phyloP scores from a whole-genome alignment of 2,113 vertebrate species.

The Neoarius graeffei region DNA sequence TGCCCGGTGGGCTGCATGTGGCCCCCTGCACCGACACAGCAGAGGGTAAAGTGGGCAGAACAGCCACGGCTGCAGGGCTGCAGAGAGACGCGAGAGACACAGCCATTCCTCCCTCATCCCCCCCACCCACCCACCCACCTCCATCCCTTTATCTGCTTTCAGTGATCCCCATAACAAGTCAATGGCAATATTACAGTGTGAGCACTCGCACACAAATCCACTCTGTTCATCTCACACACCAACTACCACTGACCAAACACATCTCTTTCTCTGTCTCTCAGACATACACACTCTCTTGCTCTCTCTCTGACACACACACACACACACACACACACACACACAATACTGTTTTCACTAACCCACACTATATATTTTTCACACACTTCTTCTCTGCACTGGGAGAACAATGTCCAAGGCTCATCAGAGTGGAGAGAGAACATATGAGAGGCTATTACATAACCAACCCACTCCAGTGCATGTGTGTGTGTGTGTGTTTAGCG shows the following conservation, averaged over 20 bases:
- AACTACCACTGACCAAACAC: background rate
- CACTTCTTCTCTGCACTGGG: background rate
- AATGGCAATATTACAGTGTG: slow-evolving; percentile 29
- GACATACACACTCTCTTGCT: too few species aligned
- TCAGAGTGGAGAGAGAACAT: slow-evolving; percentile 24
- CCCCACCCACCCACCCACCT: background rate
- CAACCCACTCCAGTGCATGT: slow-evolving; percentile 46
- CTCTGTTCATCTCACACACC: slow-evolving; percentile 28
- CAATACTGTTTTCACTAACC: background rate
- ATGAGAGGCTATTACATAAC: slow-evolving; percentile 55
- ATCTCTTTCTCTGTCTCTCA: background rate
- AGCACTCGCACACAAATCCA: slow-evolving; percentile 31
- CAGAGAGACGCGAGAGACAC: slow-evolving; percentile 77
- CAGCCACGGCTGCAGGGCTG: slow-evolving; percentile 76
- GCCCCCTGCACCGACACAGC: slow-evolving; percentile 64
- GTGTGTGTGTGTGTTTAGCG: slow-evolving; percentile 8
- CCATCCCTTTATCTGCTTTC: slow-evolving; percentile 28
- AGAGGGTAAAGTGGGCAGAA: slow-evolving; percentile 61
- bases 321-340: slow-evolving; percentile 18
- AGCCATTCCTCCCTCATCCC: slow-evolving; percentile 59
- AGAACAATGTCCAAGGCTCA: slow-evolving; percentile 16
- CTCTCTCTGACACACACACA: background rate
- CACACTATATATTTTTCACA: slow-evolving; percentile 15
- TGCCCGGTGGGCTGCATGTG: slow-evolving; percentile 71
- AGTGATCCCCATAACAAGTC: slow-evolving; percentile 36